Evolutionary conservation across 2,888 invertebrate species (phyloP), one percentile per base, ranked within the genome.

Genomic region (Ditula angustiorana): DNA sequence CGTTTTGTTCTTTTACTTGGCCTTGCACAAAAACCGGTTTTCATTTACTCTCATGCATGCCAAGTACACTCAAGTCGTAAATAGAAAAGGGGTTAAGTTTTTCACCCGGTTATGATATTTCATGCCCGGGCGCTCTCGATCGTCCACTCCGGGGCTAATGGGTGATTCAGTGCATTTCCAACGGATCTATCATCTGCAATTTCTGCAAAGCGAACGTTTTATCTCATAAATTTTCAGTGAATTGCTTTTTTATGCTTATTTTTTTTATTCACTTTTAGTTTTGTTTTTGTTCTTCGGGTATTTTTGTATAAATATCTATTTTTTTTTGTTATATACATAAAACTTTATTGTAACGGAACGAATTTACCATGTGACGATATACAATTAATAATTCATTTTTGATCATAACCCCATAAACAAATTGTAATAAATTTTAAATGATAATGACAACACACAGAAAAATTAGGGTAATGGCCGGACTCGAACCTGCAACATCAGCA

Each of bases 51-150:
- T 10, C 2, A 41, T 41, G 19, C 7, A 16, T 37, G 7, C 13
- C 13, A 8, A n/a, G n/a, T n/a, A 10, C 19, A 41, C 19, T 19
- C n/a, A n/a, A 8, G 19, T 19, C 19, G 7, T 41, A 41, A 41
- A 19, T 41, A 19, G 7, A 19, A 41, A 41, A 41, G 2, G 19
- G 41, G 41, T 41, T 41, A 41, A 41, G 41, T 41, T 8, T 37
- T 37, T 37, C 13, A 16, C 35, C 23, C n/a, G 46, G 46, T n/a
- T n/a, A 23, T 46, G 23, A 46, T 30, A 30, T 50, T n/a, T 50
- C 5, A 28, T 50, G 1, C 46, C 8, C 41, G 10, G 19, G 13
- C 41, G 41, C 19, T 13, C 41, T 41, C 21, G 5, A 49, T 21
- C 11, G 30, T 28, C 50, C 30, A 33, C 50, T 50, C 28, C 5